Conservation (phyloP, 2,113 vertebrate genomes). For the Patagioenas fasciata region DNA sequence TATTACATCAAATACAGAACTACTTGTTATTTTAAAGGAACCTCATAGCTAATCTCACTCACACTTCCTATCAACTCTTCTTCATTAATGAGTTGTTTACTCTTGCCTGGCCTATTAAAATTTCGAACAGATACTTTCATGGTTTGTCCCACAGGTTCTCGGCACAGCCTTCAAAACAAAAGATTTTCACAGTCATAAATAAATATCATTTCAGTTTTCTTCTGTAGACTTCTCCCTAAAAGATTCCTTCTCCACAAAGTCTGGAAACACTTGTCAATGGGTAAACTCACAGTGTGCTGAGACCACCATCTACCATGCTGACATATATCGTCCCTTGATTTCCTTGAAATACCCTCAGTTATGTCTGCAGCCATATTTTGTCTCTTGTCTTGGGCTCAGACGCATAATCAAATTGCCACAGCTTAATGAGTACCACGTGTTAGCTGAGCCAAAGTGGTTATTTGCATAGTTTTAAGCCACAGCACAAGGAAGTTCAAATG, state of each 20-base stretch:
- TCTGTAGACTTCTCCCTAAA: not conserved
- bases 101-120: not conserved
- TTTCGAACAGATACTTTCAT: not conserved
- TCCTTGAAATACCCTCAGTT: conserved; percentile 1
- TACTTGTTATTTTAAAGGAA: not conserved
- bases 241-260: not conserved
- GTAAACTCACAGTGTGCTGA: not conserved
- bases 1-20: not conserved
- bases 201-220: not conserved
- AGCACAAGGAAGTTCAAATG: not conserved
- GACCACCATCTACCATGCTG: not conserved
- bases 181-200: not conserved
- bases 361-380: not conserved
- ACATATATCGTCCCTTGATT: not conserved
- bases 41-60: not conserved
- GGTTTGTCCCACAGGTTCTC: not conserved
- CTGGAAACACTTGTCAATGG: not conserved
- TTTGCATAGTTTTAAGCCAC: not conserved
- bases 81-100: not conserved
- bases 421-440: conserved; percentile 15
- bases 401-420: conserved; percentile 1
- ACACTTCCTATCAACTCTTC: not conserved
- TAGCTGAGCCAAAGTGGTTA: not conserved
- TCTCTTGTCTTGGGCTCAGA: conserved; percentile 10
- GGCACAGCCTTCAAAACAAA: not conserved